Conservation (phyloP, 2,113 vertebrate genomes). For the Hemiprocne comata region DNA sequence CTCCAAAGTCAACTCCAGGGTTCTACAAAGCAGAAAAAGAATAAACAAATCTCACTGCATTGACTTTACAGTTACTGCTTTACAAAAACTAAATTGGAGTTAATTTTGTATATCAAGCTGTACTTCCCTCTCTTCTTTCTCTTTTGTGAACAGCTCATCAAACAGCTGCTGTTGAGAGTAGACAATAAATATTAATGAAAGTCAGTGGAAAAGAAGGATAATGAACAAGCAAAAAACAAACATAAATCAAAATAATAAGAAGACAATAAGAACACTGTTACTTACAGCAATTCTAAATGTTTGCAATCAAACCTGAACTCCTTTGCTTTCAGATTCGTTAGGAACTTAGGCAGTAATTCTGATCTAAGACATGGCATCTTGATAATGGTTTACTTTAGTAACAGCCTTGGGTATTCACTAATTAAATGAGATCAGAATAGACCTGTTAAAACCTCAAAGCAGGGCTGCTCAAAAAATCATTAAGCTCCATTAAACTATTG, state of each 20-base stretch:
- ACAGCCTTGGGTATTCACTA: not conserved
- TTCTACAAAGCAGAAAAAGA: slow-evolving; percentile 77
- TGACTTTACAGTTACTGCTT: not conserved
- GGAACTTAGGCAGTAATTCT: not conserved
- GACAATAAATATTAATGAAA: slow-evolving; percentile 57
- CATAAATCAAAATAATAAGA: not conserved
- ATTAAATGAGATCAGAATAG: not conserved
- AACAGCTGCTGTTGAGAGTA: not conserved
- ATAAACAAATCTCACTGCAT: not conserved
- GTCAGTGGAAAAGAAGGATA: not conserved
- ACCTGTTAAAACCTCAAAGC: slow-evolving; percentile 14
- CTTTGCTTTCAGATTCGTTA: not conserved
- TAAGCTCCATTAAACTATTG: slow-evolving; percentile 1
- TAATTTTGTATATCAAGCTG: not conserved
- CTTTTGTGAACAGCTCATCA: slow-evolving; percentile 17
- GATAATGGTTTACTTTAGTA: not conserved
- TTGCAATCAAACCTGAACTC: slow-evolving; percentile 36
- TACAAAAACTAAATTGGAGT: not conserved
- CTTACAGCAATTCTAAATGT: not conserved
- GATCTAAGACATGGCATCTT: not conserved
- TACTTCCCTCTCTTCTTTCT: not conserved
- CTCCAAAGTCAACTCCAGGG: slow-evolving; percentile 95
- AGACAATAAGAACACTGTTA: not conserved
- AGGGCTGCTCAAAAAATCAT: slow-evolving; percentile 22
- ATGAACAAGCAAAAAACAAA: not conserved